These are phyloP conservation scores for Ornithoptera priamus DNA, from an alignment of 2,888 invertebrate genomes.

Conservation along the genomic window DNA sequence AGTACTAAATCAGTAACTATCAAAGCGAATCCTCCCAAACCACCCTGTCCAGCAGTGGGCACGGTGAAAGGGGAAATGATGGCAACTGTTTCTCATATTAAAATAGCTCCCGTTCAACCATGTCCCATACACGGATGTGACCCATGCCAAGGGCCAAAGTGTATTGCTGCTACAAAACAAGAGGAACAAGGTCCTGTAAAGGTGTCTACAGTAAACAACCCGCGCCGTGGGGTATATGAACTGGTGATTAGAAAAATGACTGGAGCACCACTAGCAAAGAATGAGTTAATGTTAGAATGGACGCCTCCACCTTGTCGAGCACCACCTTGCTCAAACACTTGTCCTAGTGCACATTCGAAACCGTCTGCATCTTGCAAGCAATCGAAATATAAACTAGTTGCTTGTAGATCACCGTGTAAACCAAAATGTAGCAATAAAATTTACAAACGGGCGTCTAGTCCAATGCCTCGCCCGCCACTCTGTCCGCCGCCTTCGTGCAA, in stretches of 20 bases:
- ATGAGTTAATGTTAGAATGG: constrained; percentile 74
- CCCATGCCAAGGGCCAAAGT: constrained; percentile 63
- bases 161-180: constrained; percentile 48
- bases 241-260: constrained; percentile 63
- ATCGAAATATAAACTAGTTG: constrained; percentile 54
- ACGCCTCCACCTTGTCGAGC: constrained; percentile 60
- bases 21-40: constrained; percentile 44
- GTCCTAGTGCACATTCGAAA: constrained; percentile 38
- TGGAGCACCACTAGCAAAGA: constrained; percentile 67
- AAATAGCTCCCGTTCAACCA: constrained; percentile 55
- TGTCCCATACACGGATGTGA: constrained; percentile 58
- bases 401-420: constrained; percentile 49
- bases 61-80: constrained; percentile 53
- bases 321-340: constrained; percentile 45
- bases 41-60: constrained; percentile 45
- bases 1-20: constrained; percentile 53
- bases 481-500: constrained; percentile 38
- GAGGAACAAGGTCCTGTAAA: constrained; percentile 58
- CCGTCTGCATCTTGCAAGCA: constrained; percentile 42
- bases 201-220: constrained; percentile 58
- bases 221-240: constrained; percentile 71
- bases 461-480: constrained; percentile 35
- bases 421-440: constrained; percentile 44
- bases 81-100: constrained; percentile 65
- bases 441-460: constrained; percentile 48